Percentiles rank a stretch among this genome's conserved stretches.
These are phyloP conservation scores for Theocolax elegans DNA, from an alignment of 1,140 invertebrate genomes.

Conservation along the genomic window DNA sequence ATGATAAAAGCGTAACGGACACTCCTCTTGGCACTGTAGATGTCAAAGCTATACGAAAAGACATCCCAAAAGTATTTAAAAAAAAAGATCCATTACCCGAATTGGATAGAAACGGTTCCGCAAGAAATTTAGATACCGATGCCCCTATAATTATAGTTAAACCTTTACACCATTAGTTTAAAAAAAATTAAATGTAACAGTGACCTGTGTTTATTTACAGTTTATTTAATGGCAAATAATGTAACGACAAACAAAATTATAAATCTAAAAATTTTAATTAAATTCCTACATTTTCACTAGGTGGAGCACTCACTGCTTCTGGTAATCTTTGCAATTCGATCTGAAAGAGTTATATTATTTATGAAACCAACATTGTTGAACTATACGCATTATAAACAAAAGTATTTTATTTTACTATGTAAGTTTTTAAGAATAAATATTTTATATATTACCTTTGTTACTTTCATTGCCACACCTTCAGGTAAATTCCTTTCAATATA, in stretches of 20 bases:
- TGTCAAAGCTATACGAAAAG: conserved; percentile 48
- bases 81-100: conserved; percentile 56
- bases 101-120: conserved; percentile 46
- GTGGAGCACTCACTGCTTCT: conserved; percentile 42
- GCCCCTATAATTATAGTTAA: conserved; percentile 48
- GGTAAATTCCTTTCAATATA: conserved; percentile 97
- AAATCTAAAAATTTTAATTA: conserved; percentile 2
- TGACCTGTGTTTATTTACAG: conserved; percentile 40
- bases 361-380: conserved; percentile 8
- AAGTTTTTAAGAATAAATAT: conserved; percentile 39
- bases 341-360: conserved; percentile 50
- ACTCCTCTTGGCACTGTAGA: conserved; percentile 57
- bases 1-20: conserved; percentile 42
- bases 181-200: conserved; percentile 26
- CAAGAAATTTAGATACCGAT: conserved; percentile 47
- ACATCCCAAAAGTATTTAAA: conserved; percentile 51
- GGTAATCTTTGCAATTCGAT: conserved; percentile 68
- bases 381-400: conserved; percentile 1
- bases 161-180: conserved; percentile 42
- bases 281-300: conserved; percentile 16
- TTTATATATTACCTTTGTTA: conserved; percentile 77
- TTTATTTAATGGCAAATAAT: conserved; percentile 39
- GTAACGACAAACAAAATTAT: conserved; percentile 21
- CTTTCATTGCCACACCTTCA: conserved; percentile 95
- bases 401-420: conserved; percentile 9